phyloP scores from a whole-genome alignment of 1,140 invertebrate genomes.

The Drusus annulatus region DNA sequence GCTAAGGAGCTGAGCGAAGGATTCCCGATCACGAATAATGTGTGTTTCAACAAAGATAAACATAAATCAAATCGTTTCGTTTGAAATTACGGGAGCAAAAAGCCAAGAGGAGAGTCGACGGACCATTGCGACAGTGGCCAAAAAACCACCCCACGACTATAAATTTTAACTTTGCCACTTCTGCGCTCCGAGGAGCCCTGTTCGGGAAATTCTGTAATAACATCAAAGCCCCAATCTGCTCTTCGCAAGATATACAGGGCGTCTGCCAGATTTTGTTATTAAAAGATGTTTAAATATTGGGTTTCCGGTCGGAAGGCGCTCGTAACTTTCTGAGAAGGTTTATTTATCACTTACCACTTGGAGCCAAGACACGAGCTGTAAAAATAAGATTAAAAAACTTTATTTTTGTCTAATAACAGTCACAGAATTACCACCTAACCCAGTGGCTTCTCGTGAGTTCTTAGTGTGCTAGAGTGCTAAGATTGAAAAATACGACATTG shows the following conservation, averaged over 20 bases:
- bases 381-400: too few relatives aligned
- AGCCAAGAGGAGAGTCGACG: not conserved
- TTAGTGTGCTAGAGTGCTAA: too few relatives aligned
- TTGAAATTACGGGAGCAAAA: not conserved
- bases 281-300: not conserved
- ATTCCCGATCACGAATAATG: conserved; percentile 3
- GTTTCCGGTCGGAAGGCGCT: not conserved
- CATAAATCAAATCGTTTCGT: not conserved
- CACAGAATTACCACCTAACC: too few relatives aligned
- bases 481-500: too few relatives aligned
- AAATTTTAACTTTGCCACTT: too few relatives aligned
- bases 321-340: not conserved
- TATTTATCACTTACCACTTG: too few relatives aligned
- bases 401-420: too few relatives aligned
- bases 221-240: not conserved
- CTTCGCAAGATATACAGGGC: not conserved
- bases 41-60: not conserved
- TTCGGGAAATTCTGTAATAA: not conserved
- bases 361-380: too few relatives aligned
- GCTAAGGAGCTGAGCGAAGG: too few relatives aligned
- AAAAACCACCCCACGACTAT: not conserved
- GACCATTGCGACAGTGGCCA: not conserved
- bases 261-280: not conserved
- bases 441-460: too few relatives aligned
- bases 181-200: too few relatives aligned